phyloP scores from a whole-genome alignment of 2,113 vertebrate genomes.

The Vidua macroura region DNA sequence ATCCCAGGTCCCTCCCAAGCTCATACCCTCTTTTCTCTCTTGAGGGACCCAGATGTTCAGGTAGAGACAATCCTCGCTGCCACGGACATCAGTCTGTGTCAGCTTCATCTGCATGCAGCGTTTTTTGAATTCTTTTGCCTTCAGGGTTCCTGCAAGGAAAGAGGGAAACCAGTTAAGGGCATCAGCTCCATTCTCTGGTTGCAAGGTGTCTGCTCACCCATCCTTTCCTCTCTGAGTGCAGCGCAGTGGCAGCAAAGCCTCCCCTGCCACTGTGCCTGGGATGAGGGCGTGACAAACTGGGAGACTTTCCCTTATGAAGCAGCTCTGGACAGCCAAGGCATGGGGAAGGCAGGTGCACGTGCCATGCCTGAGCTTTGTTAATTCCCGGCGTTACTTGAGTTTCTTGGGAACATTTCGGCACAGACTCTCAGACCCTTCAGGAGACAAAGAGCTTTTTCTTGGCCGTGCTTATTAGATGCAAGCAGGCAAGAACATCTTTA shows the following conservation, averaged over 20 bases:
- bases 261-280: too few species aligned
- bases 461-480: background rate
- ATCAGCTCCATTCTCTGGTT: background rate
- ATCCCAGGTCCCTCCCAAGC: background rate
- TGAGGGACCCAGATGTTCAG: slow-evolving; percentile 97
- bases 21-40: slow-evolving; percentile 52
- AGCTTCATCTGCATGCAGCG: slow-evolving; percentile 84
- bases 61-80: slow-evolving; percentile 89
- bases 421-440: background rate
- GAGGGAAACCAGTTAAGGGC: background rate
- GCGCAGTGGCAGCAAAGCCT: background rate
- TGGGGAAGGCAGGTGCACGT: background rate
- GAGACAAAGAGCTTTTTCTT: background rate
- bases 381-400: background rate
- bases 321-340: background rate
- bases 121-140: slow-evolving; percentile 70
- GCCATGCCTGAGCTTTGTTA: background rate
- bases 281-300: background rate
- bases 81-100: slow-evolving; percentile 68
- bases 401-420: background rate
- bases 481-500: background rate
- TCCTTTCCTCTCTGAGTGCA: background rate
- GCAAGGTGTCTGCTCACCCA: background rate
- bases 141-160: slow-evolving; percentile 73
- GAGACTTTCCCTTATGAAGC: background rate